phyloP scores from a whole-genome alignment of 2,888 invertebrate species.

The Bruchidius siliquastri region DNA sequence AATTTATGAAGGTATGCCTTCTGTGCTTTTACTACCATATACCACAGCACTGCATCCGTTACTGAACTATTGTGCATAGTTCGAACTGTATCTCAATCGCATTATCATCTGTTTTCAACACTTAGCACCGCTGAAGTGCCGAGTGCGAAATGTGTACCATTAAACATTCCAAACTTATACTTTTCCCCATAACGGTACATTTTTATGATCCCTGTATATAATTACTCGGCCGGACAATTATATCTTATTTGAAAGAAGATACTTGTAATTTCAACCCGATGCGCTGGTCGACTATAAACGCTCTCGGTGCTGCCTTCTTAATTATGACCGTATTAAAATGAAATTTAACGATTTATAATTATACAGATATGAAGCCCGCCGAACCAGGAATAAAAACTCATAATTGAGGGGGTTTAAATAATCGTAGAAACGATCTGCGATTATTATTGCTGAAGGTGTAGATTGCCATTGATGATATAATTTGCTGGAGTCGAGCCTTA shows the following conservation, averaged over 20 bases:
- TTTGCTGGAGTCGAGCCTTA: background rate
- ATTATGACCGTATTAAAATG: slow-evolving; percentile 7
- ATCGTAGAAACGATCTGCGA: background rate
- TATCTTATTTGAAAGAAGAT: slow-evolving; percentile 5
- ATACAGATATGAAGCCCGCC: background rate
- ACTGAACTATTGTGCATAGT: background rate
- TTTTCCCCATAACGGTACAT: background rate
- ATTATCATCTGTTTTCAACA: background rate
- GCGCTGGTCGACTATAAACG: background rate
- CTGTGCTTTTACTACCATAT: too few relatives aligned
- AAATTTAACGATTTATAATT: slow-evolving; percentile 9
- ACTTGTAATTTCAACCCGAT: slow-evolving; percentile 6
- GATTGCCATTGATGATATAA: background rate
- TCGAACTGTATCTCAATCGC: background rate
- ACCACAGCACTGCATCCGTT: too few relatives aligned
- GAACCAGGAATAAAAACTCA: background rate
- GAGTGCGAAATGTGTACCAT: background rate
- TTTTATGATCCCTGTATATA: background rate
- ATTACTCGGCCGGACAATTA: slow-evolving; percentile 1
- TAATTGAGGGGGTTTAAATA: background rate
- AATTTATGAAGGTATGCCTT: too few relatives aligned
- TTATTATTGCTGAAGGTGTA: background rate
- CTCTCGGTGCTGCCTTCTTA: slow-evolving; percentile 1
- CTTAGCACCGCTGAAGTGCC: background rate
- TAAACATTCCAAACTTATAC: background rate